Percentiles rank a stretch among this genome's conserved stretches.
These are phyloP conservation scores for Actinia equina DNA, from an alignment of 64 coral and sea anemone species.

Conservation along the genomic window DNA sequence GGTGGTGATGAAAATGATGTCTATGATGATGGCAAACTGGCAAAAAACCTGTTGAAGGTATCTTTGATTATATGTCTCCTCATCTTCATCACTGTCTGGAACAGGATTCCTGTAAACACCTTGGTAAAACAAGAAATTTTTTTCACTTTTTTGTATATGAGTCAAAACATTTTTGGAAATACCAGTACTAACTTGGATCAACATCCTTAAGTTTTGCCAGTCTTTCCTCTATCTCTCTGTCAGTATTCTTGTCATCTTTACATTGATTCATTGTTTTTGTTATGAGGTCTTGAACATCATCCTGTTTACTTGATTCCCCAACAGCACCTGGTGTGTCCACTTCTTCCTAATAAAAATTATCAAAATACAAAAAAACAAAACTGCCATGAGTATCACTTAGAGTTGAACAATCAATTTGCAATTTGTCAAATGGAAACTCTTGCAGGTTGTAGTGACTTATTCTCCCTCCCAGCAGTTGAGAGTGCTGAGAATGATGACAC, in stretches of 20 bases:
- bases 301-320: not conserved
- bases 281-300: slow-evolving; percentile 21
- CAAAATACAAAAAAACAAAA: too few species aligned
- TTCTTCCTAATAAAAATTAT: slow-evolving; percentile 21
- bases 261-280: slow-evolving; percentile 24
- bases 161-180: too few species aligned
- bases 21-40: not conserved
- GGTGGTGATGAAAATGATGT: not conserved
- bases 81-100: slow-evolving; percentile 85
- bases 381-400: too few species aligned
- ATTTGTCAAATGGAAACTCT: too few species aligned
- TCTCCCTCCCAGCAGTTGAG: too few species aligned
- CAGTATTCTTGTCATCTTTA: not conserved
- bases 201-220: slow-evolving; percentile 82
- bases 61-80: slow-evolving; percentile 75
- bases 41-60: slow-evolving; percentile 89
- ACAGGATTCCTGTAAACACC: slow-evolving; percentile 21
- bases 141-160: too few species aligned
- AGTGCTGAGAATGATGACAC: too few species aligned
- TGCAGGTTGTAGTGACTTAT: too few species aligned
- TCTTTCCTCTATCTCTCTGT: slow-evolving; percentile 70
- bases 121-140: not conserved
- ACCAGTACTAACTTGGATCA: slow-evolving; percentile 48
- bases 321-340: slow-evolving; percentile 12
- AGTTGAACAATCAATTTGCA: too few species aligned